Percentiles rank a stretch among this genome's conserved stretches.
Conservation (phyloP, 2,113 vertebrate species). For the Nyctibius bracteatus region DNA sequence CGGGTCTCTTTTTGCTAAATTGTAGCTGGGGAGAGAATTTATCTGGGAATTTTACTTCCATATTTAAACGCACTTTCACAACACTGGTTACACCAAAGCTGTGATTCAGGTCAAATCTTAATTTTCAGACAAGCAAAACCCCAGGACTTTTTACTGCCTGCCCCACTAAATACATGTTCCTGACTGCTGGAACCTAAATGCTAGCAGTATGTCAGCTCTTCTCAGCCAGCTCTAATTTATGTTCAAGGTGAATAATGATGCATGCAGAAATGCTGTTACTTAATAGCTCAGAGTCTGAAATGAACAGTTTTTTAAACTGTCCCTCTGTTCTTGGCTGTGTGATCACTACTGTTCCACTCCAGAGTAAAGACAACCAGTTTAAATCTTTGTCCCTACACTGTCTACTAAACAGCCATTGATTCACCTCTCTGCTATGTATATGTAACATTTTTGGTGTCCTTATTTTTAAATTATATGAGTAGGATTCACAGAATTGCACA, state of each 20-base stretch:
- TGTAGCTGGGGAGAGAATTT: background rate
- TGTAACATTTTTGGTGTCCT: background rate
- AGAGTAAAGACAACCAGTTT: background rate
- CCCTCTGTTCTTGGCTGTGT: background rate
- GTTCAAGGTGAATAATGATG: background rate
- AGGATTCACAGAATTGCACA: background rate
- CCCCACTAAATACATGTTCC: rapidly evolving
- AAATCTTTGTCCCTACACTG: background rate
- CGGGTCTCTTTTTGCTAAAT: background rate
- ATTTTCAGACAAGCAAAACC: background rate
- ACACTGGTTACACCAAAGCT: background rate
- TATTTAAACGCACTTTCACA: background rate
- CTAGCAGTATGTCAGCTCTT: background rate
- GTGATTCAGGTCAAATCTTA: background rate
- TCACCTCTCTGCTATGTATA: background rate
- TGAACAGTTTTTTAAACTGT: background rate
- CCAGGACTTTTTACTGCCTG: background rate
- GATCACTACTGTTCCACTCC: background rate
- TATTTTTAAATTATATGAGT: background rate
- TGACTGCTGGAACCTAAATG: background rate
- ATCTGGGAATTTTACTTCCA: background rate
- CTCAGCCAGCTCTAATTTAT: background rate
- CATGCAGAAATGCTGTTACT: background rate
- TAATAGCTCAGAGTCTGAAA: background rate
- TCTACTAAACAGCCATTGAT: background rate